phyloP scores from a whole-genome alignment of 2,797 vertebrate species.

The Myotis myotis region DNA sequence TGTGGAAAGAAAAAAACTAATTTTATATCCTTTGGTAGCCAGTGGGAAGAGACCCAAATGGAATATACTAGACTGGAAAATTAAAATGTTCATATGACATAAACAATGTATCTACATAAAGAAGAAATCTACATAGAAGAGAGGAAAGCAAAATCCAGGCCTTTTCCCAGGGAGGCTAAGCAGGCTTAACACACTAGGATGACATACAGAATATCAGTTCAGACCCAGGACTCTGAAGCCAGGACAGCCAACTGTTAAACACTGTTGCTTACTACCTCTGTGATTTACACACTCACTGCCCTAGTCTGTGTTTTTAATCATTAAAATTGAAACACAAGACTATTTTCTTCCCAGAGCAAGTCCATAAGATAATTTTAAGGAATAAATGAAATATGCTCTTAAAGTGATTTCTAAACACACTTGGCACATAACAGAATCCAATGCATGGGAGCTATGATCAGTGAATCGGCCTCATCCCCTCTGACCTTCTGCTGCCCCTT shows the following conservation, averaged over 20 bases:
- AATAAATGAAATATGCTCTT: background rate
- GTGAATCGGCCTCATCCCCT: background rate
- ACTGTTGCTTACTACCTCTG: background rate
- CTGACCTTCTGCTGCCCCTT: background rate
- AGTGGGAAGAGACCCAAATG: constrained; percentile 32
- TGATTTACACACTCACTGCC: background rate
- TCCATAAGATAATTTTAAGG: background rate
- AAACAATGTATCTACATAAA: background rate
- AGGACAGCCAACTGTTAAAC: background rate
- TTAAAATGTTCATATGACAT: constrained; percentile 1
- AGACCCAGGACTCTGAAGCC: background rate
- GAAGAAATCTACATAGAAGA: background rate
- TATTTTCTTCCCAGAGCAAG: background rate
- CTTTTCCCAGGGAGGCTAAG: background rate
- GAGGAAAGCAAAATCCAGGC: background rate
- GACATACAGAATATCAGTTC: background rate
- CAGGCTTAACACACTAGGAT: background rate
- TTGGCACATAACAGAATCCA: too few species aligned
- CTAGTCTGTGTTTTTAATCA: background rate
- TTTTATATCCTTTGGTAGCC: constrained; percentile 32
- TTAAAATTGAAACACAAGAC: background rate
- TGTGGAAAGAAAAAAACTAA: constrained; percentile 35
- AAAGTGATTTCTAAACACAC: background rate
- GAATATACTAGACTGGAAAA: constrained; percentile 8
- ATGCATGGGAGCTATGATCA: accelerated